Conservation (phyloP, 2,888 invertebrate genomes). For the Vanessa cardui region DNA sequence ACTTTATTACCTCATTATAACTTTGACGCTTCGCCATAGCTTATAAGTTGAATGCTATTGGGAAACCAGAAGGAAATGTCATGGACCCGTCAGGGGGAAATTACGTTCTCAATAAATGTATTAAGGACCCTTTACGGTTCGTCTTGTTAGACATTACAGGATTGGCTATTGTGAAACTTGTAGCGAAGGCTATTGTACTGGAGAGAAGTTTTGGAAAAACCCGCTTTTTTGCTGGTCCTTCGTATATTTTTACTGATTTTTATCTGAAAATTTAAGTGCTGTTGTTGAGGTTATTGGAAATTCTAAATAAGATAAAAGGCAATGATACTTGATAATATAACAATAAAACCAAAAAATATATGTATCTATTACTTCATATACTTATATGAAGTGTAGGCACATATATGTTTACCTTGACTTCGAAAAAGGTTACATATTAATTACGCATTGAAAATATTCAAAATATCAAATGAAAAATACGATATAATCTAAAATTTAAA, state of each 20-base stretch:
- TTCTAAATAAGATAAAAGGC: constrained; percentile 1
- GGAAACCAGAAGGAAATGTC: constrained; percentile 19
- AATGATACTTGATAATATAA: background rate
- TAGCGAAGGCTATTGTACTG: constrained; percentile 17
- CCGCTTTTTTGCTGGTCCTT: background rate
- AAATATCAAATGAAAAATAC: no score
- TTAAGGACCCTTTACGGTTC: constrained; percentile 45
- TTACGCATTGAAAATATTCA: no score
- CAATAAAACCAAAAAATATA: background rate
- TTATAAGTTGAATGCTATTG: constrained; percentile 2
- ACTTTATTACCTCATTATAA: no score
- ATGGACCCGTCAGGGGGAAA: constrained; percentile 46
- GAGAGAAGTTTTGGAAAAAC: constrained; percentile 14
- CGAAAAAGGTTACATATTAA: no score
- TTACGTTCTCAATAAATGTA: constrained; percentile 56
- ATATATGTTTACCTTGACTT: no score
- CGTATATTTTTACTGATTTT: background rate
- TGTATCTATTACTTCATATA: no score
- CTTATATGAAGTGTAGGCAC: no score
- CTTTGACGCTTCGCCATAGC: background rate
- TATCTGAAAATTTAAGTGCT: background rate
- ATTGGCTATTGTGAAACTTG: constrained; percentile 35
- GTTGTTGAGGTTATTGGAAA: background rate
- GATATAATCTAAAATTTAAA: no score
- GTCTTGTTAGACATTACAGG: constrained; percentile 35